Percentiles rank a stretch among this genome's conserved stretches.
Evolutionary conservation across 2,113 vertebrate genomes (phyloP).

Genomic region (Litocranius walleri): DNA sequence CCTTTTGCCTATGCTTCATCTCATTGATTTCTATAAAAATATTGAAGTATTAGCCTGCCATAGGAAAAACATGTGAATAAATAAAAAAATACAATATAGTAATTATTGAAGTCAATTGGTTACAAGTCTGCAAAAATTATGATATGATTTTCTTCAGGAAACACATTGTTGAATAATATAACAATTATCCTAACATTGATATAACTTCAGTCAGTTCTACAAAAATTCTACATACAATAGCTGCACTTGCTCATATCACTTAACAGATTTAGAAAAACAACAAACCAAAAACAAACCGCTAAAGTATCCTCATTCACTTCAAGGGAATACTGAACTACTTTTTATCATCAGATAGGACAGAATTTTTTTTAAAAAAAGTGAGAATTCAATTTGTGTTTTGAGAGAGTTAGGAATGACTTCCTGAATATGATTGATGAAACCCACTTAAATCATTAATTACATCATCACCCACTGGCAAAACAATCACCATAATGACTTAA

Average conservation of each 20-base stretch:
- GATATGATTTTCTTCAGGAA: background rate
- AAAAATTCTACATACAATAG: background rate
- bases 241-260: background rate
- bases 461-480: constrained; percentile 41
- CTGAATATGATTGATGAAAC: constrained; percentile 37
- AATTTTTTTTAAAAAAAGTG: background rate
- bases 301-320: background rate
- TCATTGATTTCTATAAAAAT: background rate
- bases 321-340: background rate
- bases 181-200: background rate
- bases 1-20: background rate
- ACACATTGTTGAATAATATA: background rate
- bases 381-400: background rate
- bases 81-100: background rate
- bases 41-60: background rate
- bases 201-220: background rate
- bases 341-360: background rate
- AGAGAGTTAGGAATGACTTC: constrained; percentile 11
- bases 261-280: background rate
- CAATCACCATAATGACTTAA: constrained; percentile 59
- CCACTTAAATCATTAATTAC: constrained; percentile 56
- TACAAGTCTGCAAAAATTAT: background rate
- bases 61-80: background rate
- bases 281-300: fast-evolving
- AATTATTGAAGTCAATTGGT: background rate